Evolutionary conservation across 1,140 invertebrate genomes (phyloP).

Genomic region (Pseudachorutes palmiensis): DNA sequence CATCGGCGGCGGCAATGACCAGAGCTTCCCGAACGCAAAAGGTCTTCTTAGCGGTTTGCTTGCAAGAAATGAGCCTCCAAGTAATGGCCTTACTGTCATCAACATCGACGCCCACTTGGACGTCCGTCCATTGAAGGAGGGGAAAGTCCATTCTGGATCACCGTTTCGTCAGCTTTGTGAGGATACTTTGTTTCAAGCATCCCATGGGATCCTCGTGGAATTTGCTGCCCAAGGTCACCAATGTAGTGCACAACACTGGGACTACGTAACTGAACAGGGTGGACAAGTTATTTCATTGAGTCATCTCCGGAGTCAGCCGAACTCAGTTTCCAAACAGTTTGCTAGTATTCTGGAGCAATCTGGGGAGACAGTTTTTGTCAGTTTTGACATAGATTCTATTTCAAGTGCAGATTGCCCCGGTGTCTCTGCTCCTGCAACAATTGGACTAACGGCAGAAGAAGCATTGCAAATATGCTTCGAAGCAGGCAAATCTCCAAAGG

Average conservation of each 20-base stretch:
- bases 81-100: background rate
- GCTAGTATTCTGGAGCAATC: background rate
- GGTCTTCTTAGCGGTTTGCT: background rate
- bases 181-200: background rate
- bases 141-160: background rate
- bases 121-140: background rate
- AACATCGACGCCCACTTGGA: slow-evolving; percentile 4
- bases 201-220: background rate
- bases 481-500: background rate
- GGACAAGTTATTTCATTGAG: background rate
- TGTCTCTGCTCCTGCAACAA: background rate
- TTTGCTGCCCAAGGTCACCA: slow-evolving; percentile 1
- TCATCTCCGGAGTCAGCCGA: background rate
- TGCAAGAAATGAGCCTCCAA: background rate
- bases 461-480: background rate
- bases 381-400: slow-evolving; percentile 3
- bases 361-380: background rate
- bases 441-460: background rate
- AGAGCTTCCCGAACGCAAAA: background rate
- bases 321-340: background rate
- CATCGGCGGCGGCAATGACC: background rate
- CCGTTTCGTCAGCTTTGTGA: background rate
- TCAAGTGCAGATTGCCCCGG: background rate
- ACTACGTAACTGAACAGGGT: background rate
- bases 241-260: background rate